phyloP scores from a whole-genome alignment of 2,888 invertebrate genomes.

The Sphinx pinastri region DNA sequence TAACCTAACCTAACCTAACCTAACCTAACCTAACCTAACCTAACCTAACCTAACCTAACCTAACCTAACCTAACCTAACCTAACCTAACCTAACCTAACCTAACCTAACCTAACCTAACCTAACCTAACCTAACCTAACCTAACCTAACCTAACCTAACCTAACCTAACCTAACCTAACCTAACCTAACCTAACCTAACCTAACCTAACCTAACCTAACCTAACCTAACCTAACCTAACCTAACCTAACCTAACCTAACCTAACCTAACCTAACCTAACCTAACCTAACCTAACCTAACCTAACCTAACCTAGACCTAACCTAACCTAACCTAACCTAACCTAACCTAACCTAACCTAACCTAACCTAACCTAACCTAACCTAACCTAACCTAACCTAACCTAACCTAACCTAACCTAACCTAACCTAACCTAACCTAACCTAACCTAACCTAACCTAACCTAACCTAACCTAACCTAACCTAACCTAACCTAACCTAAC shows the following conservation, averaged over 20 bases:
- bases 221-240: constrained; percentile 28
- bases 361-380: constrained; percentile 30
- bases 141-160: constrained; percentile 34
- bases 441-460: constrained; percentile 32
- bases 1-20: background rate
- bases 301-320: constrained; percentile 33
- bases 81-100: constrained; percentile 32
- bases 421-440: constrained; percentile 35
- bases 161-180: constrained; percentile 34
- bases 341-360: constrained; percentile 32
- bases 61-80: constrained; percentile 31
- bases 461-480: constrained; percentile 29
- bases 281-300: constrained; percentile 29
- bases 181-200: constrained; percentile 33
- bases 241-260: constrained; percentile 32
- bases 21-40: background rate
- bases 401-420: constrained; percentile 32
- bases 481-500: constrained; percentile 29
- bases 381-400: constrained; percentile 30
- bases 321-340: constrained; percentile 26
- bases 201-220: constrained; percentile 25
- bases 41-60: constrained; percentile 27
- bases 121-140: constrained; percentile 32
- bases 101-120: constrained; percentile 32
- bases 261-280: constrained; percentile 31